Conservation (phyloP, 2,797 vertebrate genomes). For the Neosilurus mollespiculum region DNA sequence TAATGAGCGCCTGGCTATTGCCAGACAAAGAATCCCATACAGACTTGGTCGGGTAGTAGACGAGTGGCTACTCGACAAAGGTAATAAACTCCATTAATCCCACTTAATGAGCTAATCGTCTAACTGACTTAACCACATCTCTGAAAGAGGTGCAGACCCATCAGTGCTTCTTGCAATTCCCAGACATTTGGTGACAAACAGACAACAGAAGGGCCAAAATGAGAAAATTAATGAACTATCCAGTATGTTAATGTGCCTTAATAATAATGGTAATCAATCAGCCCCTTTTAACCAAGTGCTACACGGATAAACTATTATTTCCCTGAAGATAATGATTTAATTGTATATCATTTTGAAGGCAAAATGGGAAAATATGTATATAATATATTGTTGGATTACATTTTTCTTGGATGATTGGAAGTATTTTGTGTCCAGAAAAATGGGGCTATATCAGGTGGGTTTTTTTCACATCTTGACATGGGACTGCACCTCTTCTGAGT, state of each 20-base stretch:
- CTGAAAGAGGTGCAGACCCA: slow-evolving; percentile 83
- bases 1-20: slow-evolving; percentile 99
- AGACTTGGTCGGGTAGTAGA: slow-evolving; percentile 99
- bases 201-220: slow-evolving; percentile 18
- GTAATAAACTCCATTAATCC: slow-evolving; percentile 93
- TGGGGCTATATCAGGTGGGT: background rate
- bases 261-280: background rate
- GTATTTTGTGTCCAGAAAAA: background rate
- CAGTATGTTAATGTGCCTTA: background rate
- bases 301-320: background rate
- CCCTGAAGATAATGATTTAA: background rate
- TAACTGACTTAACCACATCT: slow-evolving; percentile 77
- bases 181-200: slow-evolving; percentile 12
- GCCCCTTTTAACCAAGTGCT: slow-evolving; percentile 3
- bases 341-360: background rate
- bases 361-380: no score
- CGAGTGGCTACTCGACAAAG: slow-evolving; percentile 99
- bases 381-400: no score
- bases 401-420: no score
- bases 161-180: slow-evolving; percentile 48
- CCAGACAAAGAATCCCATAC: slow-evolving; percentile 99
- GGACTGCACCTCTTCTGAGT: slow-evolving; percentile 79
- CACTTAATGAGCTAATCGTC: slow-evolving; percentile 75
- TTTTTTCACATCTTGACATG: slow-evolving; percentile 55
- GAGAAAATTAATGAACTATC: slow-evolving; percentile 16